phyloP scores from a whole-genome alignment of 2,797 vertebrate genomes.

The Glossophaga mutica region DNA sequence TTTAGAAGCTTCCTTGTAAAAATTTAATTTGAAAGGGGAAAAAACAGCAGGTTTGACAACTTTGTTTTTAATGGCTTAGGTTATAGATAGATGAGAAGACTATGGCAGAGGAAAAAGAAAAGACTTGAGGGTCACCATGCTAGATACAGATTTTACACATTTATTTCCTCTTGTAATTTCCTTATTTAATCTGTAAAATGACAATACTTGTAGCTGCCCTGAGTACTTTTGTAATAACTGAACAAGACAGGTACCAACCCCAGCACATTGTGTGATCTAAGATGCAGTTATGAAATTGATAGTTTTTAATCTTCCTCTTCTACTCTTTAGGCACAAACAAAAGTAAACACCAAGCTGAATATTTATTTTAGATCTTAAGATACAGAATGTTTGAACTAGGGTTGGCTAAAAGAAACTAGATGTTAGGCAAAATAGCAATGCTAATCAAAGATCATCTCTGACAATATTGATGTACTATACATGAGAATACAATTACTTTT shows the following conservation, averaged over 20 bases:
- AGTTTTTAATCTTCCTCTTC: neutral
- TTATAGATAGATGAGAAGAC: conserved; percentile 12
- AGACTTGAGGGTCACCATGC: neutral
- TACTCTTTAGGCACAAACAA: neutral
- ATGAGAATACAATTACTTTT: neutral
- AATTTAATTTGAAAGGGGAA: conserved; percentile 6
- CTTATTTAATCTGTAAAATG: neutral
- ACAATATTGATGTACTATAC: neutral
- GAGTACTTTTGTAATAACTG: neutral
- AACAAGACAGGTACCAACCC: neutral
- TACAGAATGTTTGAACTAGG: neutral
- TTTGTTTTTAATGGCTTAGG: neutral
- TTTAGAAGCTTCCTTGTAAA: neutral
- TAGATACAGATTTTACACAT: neutral
- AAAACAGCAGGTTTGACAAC: neutral
- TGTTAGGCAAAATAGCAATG: conserved; percentile 25
- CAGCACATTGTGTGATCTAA: neutral
- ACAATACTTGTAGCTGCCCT: neutral
- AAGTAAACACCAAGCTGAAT: conserved; percentile 14
- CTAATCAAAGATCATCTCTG: neutral
- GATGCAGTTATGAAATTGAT: neutral
- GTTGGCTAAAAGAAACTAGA: conserved; percentile 24
- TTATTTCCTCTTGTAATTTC: neutral
- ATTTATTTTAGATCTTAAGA: conserved; percentile 43
- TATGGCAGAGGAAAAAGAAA: neutral